Evolutionary conservation across 2,888 invertebrate species (phyloP).

Genomic region (Dolichomitus sp.): DNA sequence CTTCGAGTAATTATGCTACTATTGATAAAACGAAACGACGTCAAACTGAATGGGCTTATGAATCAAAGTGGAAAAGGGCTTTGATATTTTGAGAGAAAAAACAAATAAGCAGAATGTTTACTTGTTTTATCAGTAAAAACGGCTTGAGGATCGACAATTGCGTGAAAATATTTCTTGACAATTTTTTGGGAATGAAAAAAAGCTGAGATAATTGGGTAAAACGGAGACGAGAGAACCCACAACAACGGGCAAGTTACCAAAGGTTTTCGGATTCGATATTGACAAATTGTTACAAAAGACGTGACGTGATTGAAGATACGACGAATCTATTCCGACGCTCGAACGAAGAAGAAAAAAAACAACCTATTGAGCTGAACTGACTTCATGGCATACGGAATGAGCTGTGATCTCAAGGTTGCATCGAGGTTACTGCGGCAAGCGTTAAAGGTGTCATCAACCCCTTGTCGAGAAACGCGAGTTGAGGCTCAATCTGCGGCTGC

Average conservation of each 20-base stretch:
- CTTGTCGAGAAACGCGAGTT: not conserved
- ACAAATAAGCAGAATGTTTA: slow-evolving; percentile 30
- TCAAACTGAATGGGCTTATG: not conserved
- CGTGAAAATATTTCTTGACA: slow-evolving; percentile 30
- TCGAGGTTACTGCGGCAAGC: slow-evolving; percentile 29
- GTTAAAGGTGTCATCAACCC: slow-evolving; percentile 10
- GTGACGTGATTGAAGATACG: not conserved
- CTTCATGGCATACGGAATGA: slow-evolving; percentile 53
- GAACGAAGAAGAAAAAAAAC: not conserved
- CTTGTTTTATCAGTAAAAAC: slow-evolving; percentile 13
- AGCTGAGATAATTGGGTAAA: slow-evolving; percentile 26
- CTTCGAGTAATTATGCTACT: not conserved
- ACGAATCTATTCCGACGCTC: not conserved
- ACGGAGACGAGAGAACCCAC: not conserved
- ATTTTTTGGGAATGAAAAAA: slow-evolving; percentile 48
- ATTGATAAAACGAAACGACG: not conserved
- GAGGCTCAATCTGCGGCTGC: not conserved
- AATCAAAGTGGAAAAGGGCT: not conserved
- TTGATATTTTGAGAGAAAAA: not conserved
- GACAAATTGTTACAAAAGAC: not conserved
- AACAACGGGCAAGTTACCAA: not conserved
- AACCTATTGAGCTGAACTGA: slow-evolving; percentile 21
- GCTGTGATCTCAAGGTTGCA: slow-evolving; percentile 61
- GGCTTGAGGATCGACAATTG: slow-evolving; percentile 22
- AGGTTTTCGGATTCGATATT: not conserved